phyloP scores from a whole-genome alignment of 2,113 vertebrate species.

The Xenotilapia flavipinnis region DNA sequence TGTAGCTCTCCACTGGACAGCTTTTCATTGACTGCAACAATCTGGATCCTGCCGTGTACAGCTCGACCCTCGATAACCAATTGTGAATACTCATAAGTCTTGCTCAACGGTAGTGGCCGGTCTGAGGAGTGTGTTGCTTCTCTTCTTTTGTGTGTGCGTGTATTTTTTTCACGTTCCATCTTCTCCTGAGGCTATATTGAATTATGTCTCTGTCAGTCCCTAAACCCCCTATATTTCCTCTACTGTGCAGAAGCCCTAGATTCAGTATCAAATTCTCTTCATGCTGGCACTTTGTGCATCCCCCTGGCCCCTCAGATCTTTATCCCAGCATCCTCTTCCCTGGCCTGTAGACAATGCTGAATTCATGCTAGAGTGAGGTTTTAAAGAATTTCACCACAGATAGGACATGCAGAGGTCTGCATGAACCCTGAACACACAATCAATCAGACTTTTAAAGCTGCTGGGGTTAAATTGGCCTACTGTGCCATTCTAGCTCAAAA shows the following conservation, averaged over 20 bases:
- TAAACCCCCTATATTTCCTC: slow-evolving; percentile 68
- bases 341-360: slow-evolving; percentile 46
- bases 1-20: neutral
- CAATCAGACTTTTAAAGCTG: slow-evolving; percentile 23
- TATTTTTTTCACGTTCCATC: slow-evolving; percentile 36
- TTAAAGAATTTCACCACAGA: slow-evolving; percentile 31
- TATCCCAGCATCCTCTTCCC: slow-evolving; percentile 52
- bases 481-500: neutral
- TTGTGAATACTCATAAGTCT: slow-evolving; percentile 45
- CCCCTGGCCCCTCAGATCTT: slow-evolving; percentile 61
- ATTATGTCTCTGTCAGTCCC: slow-evolving; percentile 71
- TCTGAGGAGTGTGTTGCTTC: neutral
- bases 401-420: slow-evolving; percentile 15
- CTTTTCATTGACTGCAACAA: slow-evolving; percentile 41
- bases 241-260: slow-evolving; percentile 56
- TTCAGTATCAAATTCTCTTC: slow-evolving; percentile 67
- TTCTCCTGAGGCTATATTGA: slow-evolving; percentile 64
- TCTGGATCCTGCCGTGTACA: slow-evolving; percentile 33
- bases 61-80: slow-evolving; percentile 46
- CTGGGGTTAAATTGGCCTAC: neutral
- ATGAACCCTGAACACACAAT: slow-evolving; percentile 16
- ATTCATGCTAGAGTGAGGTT: slow-evolving; percentile 45
- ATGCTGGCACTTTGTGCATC: slow-evolving; percentile 63
- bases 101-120: neutral
- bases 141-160: neutral